Evolutionary conservation across 1,140 invertebrate genomes (phyloP).

Genomic region (Drosophila murphyi): DNA sequence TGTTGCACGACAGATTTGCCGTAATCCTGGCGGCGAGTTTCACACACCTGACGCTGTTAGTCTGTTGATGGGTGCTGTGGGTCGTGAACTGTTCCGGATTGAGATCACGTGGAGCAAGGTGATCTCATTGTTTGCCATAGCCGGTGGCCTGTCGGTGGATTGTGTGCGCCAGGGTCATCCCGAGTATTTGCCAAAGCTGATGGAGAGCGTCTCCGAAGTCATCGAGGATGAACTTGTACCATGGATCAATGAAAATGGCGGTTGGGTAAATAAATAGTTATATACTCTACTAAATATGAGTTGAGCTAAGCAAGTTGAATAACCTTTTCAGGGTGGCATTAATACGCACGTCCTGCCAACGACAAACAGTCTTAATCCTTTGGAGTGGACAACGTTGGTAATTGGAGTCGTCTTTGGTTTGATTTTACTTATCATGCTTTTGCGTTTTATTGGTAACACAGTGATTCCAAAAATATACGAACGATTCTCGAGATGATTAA

Average conservation of each 20-base stretch:
- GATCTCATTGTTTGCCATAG: slow-evolving; percentile 88
- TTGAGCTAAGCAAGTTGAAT: not conserved
- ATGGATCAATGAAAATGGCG: slow-evolving; percentile 90
- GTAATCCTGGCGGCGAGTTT: slow-evolving; percentile 84
- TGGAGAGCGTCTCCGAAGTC: slow-evolving; percentile 87
- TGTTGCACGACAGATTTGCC: slow-evolving; percentile 86
- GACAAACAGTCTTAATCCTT: slow-evolving; percentile 68
- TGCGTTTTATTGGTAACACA: slow-evolving; percentile 75
- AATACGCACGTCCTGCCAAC: slow-evolving; percentile 80
- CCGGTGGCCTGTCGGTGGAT: slow-evolving; percentile 89
- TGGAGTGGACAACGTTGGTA: slow-evolving; percentile 80
- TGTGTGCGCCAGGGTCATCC: slow-evolving; percentile 88
- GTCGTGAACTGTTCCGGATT: slow-evolving; percentile 86
- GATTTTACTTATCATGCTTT: slow-evolving; percentile 73
- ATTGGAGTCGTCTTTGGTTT: slow-evolving; percentile 77
- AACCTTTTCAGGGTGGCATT: slow-evolving; percentile 64
- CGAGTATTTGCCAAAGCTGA: slow-evolving; percentile 87
- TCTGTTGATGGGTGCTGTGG: slow-evolving; percentile 86
- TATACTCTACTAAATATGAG: no score
- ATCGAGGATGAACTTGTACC: slow-evolving; percentile 88
- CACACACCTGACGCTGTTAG: slow-evolving; percentile 85
- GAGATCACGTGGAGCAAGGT: slow-evolving; percentile 89
- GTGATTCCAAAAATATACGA: slow-evolving; percentile 78
- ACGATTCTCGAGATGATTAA: slow-evolving; percentile 66
- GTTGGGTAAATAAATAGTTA: slow-evolving; percentile 86